A percentile compares a stretch with the other conserved stretches of the same genome.
Evolutionary conservation across 1,140 invertebrate genomes (phyloP).

Genomic region (Dysdera silvatica): DNA sequence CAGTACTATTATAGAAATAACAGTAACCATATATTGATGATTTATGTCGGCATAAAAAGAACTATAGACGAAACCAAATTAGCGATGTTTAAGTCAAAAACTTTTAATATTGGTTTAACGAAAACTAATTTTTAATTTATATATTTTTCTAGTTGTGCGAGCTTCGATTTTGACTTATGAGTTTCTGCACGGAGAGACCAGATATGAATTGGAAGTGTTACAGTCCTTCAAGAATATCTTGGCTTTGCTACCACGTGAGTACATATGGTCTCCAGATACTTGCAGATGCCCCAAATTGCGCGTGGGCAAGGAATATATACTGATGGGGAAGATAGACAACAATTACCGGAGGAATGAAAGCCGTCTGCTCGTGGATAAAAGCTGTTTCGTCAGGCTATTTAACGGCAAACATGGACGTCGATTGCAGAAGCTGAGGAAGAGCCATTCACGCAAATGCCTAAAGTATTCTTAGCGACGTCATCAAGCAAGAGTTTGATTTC

Average conservation of each 20-base stretch:
- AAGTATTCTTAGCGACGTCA: slow-evolving; percentile 27
- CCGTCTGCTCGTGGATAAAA: slow-evolving; percentile 27
- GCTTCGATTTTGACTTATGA: slow-evolving; percentile 29
- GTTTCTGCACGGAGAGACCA: slow-evolving; percentile 30
- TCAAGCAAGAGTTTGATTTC: no score
- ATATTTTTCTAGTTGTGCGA: slow-evolving; percentile 24
- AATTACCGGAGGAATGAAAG: slow-evolving; percentile 31
- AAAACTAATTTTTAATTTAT: not conserved
- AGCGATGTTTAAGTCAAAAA: no score
- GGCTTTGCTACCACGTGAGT: slow-evolving; percentile 29
- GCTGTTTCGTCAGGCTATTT: slow-evolving; percentile 30
- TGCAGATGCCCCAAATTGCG: slow-evolving; percentile 29
- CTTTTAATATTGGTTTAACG: not conserved
- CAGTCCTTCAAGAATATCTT: slow-evolving; percentile 35
- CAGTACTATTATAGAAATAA: no score
- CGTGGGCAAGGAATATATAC: slow-evolving; percentile 31
- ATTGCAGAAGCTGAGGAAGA: slow-evolving; percentile 29
- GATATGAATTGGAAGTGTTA: slow-evolving; percentile 33
- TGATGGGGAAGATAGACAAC: slow-evolving; percentile 32
- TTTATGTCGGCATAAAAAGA: no score
- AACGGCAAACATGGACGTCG: slow-evolving; percentile 28
- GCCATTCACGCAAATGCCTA: slow-evolving; percentile 31
- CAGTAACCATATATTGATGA: no score
- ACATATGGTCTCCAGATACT: slow-evolving; percentile 30
- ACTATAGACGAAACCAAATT: no score